Percentiles rank a stretch among this genome's conserved stretches.
Evolutionary conservation across 1,140 invertebrate genomes (phyloP).

Genomic region (Cyclina sinensis): DNA sequence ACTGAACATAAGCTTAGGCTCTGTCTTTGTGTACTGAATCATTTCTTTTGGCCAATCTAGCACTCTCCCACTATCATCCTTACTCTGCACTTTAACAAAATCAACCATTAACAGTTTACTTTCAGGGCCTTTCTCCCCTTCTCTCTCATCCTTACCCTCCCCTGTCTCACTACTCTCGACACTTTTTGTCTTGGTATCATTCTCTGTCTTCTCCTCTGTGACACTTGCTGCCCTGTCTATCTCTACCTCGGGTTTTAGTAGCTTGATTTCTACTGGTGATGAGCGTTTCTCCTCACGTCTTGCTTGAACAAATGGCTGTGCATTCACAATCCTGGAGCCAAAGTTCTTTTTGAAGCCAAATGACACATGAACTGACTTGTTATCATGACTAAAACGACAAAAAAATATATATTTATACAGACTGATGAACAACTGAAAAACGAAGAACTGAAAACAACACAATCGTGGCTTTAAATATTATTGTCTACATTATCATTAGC

Average conservation of each 20-base stretch:
- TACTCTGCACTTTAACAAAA: slow-evolving; percentile 74
- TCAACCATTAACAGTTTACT: slow-evolving; percentile 21
- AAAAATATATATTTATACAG: too few species aligned
- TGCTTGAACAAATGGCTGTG: slow-evolving; percentile 43
- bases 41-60: slow-evolving; percentile 76
- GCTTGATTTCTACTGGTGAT: slow-evolving; percentile 40
- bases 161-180: background rate
- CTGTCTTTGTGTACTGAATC: slow-evolving; percentile 71
- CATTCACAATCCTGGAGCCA: slow-evolving; percentile 36
- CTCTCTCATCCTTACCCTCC: slow-evolving; percentile 16
- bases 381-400: slow-evolving; percentile 46
- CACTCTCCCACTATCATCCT: slow-evolving; percentile 70
- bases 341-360: slow-evolving; percentile 60
- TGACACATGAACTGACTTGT: slow-evolving; percentile 51
- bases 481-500: too few species aligned
- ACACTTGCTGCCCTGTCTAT: background rate
- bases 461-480: too few species aligned
- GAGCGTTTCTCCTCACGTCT: slow-evolving; percentile 35
- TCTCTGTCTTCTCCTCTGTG: background rate
- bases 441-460: too few species aligned
- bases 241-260: slow-evolving; percentile 26
- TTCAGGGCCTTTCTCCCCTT: slow-evolving; percentile 12
- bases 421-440: too few species aligned
- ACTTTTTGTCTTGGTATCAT: background rate
- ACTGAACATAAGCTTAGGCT: slow-evolving; percentile 70